Evolutionary conservation across 30 jellyfish, hydroid and myxozoan species (phyloP).

Genomic region (Aurelia sp.): DNA sequence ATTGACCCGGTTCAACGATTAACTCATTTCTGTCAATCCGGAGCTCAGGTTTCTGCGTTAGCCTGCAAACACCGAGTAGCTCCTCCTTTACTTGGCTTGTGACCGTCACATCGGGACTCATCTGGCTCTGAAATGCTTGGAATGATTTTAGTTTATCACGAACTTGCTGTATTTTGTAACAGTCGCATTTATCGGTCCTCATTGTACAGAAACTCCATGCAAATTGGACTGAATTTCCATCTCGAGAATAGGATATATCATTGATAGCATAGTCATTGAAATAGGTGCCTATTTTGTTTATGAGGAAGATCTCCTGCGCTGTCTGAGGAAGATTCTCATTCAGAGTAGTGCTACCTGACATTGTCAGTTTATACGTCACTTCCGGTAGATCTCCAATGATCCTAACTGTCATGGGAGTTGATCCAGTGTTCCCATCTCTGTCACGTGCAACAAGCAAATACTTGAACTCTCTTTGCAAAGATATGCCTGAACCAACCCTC

Average conservation of each 20-base stretch:
- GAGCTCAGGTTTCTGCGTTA: constrained; percentile 7
- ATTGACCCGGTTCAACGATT: constrained; percentile 70
- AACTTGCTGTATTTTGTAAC: constrained; percentile 33
- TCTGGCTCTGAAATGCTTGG: constrained; percentile 1
- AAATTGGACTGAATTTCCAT: constrained; percentile 32
- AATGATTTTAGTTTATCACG: constrained; percentile 28
- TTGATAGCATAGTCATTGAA: constrained; percentile 50
- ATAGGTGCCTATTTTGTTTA: constrained; percentile 39
- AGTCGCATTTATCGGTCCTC: constrained; percentile 54
- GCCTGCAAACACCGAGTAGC: constrained; percentile 42
- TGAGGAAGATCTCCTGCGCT: constrained; percentile 70
- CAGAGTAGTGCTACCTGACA: constrained; percentile 35
- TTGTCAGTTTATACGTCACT: constrained; percentile 24
- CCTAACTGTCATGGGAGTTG: constrained; percentile 49
- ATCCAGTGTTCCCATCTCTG: constrained; percentile 56
- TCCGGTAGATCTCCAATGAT: constrained; percentile 62
- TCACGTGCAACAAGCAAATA: constrained; percentile 81
- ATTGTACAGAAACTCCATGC: constrained; percentile 76
- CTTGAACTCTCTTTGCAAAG: constrained; percentile 1
- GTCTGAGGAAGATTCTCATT: constrained; percentile 11
- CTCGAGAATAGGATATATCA: constrained; percentile 41
- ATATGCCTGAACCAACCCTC: constrained; percentile 5
- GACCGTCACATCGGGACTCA: constrained; percentile 33
- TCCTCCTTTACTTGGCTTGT: constrained; percentile 26
- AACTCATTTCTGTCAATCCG: constrained; percentile 28